phyloP scores from a whole-genome alignment of 2,797 vertebrate genomes.

The Tauraco hartlaubi region DNA sequence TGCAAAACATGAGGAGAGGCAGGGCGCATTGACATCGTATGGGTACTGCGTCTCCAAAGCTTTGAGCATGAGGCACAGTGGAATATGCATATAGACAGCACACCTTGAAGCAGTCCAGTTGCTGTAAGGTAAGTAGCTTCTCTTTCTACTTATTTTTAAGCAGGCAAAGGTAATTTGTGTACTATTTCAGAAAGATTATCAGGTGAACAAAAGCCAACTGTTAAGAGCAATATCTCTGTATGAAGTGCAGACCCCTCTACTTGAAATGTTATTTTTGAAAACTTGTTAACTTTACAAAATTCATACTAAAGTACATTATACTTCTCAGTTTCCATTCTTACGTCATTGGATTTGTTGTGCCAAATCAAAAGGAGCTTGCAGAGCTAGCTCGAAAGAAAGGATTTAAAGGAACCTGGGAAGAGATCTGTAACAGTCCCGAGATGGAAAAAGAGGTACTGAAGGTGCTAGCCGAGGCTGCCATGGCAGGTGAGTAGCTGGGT shows the following conservation, averaged over 20 bases:
- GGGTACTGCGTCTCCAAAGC: slow-evolving; percentile 57
- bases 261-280: background rate
- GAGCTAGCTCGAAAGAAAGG: slow-evolving; percentile 86
- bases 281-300: background rate
- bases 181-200: background rate
- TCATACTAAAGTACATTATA: slow-evolving; percentile 19
- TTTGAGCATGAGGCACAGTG: slow-evolving; percentile 50
- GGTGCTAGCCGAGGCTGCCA: slow-evolving; percentile 87
- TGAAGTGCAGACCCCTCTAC: background rate
- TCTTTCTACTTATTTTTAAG: slow-evolving; percentile 28
- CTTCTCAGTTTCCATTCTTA: slow-evolving; percentile 92
- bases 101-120: slow-evolving; percentile 57
- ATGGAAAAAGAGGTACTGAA: slow-evolving; percentile 93
- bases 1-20: slow-evolving; percentile 58
- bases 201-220: slow-evolving; percentile 49
- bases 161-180: background rate
- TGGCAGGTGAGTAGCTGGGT: slow-evolving; percentile 82
- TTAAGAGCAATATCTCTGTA: slow-evolving; percentile 23
- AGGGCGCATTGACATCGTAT: slow-evolving; percentile 22
- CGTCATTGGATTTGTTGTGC: slow-evolving; percentile 95
- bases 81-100: slow-evolving; percentile 69
- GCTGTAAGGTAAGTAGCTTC: slow-evolving; percentile 63
- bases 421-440: slow-evolving; percentile 88
- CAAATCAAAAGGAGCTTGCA: slow-evolving; percentile 93
- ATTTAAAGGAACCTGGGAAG: slow-evolving; percentile 86